A percentile compares a stretch with the other conserved stretches of the same genome.
These are phyloP conservation scores for Aldrovandia affinis DNA, from an alignment of 2,797 vertebrate genomes.

Conservation along the genomic window DNA sequence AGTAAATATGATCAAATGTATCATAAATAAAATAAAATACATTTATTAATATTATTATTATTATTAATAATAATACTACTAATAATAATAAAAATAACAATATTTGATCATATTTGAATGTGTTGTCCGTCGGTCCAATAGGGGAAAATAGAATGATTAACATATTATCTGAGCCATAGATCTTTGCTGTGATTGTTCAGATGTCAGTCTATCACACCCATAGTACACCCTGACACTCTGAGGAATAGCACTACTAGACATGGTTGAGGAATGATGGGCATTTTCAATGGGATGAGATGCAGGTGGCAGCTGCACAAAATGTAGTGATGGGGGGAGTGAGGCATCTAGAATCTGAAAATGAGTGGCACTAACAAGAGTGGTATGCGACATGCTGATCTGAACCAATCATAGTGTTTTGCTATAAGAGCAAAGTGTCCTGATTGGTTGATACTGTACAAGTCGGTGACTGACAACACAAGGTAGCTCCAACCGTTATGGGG, in stretches of 20 bases:
- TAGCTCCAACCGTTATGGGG: background rate
- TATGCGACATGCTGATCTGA: background rate
- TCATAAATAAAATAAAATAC: too few species aligned
- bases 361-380: background rate
- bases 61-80: too few species aligned
- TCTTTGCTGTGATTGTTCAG: background rate
- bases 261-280: too few species aligned
- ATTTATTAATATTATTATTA: background rate
- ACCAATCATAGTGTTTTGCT: background rate
- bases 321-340: too few species aligned
- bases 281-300: background rate
- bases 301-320: background rate
- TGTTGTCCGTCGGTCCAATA: background rate
- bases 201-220: background rate
- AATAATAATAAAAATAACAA: too few species aligned
- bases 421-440: background rate
- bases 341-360: background rate
- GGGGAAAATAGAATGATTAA: background rate
- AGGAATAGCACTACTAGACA: background rate
- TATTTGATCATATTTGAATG: background rate
- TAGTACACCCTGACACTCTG: background rate
- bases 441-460: background rate
- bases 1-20: background rate
- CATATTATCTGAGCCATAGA: background rate
- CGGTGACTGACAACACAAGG: background rate